A percentile compares a stretch with the other conserved stretches of the same genome.
Evolutionary conservation across 2,888 invertebrate species (phyloP).

Genomic region (Atethmia centrago): DNA sequence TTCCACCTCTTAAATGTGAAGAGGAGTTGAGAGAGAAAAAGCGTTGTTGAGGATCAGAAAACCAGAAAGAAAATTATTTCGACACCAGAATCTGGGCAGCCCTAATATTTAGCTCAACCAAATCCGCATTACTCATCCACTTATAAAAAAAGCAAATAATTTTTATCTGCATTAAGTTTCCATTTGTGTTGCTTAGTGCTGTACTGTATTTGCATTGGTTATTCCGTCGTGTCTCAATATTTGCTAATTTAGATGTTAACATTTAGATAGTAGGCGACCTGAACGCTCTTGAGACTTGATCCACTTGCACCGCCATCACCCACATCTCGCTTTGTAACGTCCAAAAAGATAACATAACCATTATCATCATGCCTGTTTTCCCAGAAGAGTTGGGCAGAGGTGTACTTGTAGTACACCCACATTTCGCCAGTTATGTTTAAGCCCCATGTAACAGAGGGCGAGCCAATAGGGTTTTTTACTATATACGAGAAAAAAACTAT

Average conservation of each 20-base stretch:
- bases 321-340: too few relatives aligned
- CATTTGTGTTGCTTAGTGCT: not conserved
- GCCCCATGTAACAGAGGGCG: too few relatives aligned
- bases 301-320: not conserved
- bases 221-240: slow-evolving; percentile 11
- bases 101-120: slow-evolving; percentile 7
- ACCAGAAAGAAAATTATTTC: too few relatives aligned
- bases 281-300: not conserved
- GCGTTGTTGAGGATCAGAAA: too few relatives aligned
- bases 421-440: too few relatives aligned
- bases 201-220: not conserved
- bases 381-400: too few relatives aligned
- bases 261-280: not conserved
- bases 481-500: too few relatives aligned
- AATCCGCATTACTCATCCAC: slow-evolving; percentile 11
- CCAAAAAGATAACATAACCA: not conserved
- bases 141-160: slow-evolving; percentile 8
- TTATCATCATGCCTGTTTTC: not conserved
- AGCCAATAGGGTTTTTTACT: too few relatives aligned
- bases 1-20: not conserved
- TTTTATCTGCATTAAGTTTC: slow-evolving; percentile 2
- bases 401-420: too few relatives aligned
- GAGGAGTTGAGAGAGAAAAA: too few relatives aligned
- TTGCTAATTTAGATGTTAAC: not conserved
- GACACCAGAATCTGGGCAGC: not conserved